Base-by-base conservation (phyloP, 2,113 vertebrate species). In the Petromus typicus region DNA sequence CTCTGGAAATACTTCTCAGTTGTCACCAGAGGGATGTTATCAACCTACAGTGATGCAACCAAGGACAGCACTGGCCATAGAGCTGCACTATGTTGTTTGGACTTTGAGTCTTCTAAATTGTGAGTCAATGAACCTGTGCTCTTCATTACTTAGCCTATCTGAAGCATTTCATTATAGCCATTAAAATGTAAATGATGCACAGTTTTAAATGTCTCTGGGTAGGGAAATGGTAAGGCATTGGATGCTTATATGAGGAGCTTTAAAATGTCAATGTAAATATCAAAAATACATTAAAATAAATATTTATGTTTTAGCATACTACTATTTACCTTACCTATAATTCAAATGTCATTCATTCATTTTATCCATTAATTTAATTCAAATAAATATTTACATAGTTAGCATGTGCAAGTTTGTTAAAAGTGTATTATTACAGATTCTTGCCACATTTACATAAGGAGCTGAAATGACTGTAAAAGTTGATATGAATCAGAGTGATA, bases 201-300 rank as follows among this genome's bases (percentile, higher is more conserved):
- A 27, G 34, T 40, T 20, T 25, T 48, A 90, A 54, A 79, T 7
- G 48, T 71, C 20, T 61, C 0, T 23, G 85, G 27, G 17, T 54
- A n/a, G 71, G 32, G 90, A 67, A 85, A 80, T 48, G 14, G 40
- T 76, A 69, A 59, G 12, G 45, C 34, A 57, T 59, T 73, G 7
- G n/a, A 45, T 80, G 51, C 84, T 80, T 94, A 79, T 63, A 63
- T 69, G 9, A 79, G 25, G 56, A 66, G 5, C 30, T 61, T 87
- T 32, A 86, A 93, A 86, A 43, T n/a, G 8, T 51, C 67, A 63
- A 61, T 69, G 14, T 75, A 84, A 87, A 69, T 69, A 64, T 89
- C 56, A 45, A 73, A 91, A 94, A 80, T 71, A 56, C 45, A 63
- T 57, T 89, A 86, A 95, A 89, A 82, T 84, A n/a, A 18, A 71